phyloP scores from a whole-genome alignment of 2,888 invertebrate species.

The Eilema caniola region DNA sequence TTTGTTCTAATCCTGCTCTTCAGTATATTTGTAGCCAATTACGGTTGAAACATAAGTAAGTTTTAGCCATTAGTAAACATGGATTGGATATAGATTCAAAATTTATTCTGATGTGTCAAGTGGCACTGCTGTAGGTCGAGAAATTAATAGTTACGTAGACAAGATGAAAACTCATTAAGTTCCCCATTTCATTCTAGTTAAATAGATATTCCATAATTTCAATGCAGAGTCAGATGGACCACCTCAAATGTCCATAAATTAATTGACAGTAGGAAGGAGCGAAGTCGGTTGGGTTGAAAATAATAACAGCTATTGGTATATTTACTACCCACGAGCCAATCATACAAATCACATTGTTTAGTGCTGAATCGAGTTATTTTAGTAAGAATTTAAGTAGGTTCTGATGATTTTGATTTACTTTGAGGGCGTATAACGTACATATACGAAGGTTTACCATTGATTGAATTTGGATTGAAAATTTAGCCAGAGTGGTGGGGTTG shows the following conservation, averaged over 20 bases:
- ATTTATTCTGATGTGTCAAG: not conserved
- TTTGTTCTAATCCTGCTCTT: not conserved
- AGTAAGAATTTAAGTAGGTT: not conserved
- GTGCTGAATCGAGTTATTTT: not conserved
- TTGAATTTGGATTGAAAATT: not conserved
- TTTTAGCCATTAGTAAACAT: not conserved
- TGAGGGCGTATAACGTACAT: too few relatives aligned
- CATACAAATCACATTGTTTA: not conserved
- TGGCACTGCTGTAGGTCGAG: not conserved
- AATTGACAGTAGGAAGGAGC: not conserved
- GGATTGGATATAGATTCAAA: not conserved
- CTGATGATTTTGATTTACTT: not conserved
- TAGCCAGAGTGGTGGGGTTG: too few relatives aligned
- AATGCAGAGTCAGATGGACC: not conserved
- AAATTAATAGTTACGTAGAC: not conserved
- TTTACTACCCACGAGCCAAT: not conserved
- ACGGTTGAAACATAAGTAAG: not conserved
- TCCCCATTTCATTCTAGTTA: not conserved
- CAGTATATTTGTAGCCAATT: not conserved
- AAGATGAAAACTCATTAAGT: not conserved
- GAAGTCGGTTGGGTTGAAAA: not conserved
- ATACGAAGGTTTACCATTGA: not conserved
- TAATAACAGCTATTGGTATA: constrained; percentile 3
- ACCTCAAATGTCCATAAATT: constrained; percentile 2
- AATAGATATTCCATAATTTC: not conserved